Evolutionary conservation across 2,888 invertebrate species (phyloP).

Genomic region (Cataglyphis altisquamis): DNA sequence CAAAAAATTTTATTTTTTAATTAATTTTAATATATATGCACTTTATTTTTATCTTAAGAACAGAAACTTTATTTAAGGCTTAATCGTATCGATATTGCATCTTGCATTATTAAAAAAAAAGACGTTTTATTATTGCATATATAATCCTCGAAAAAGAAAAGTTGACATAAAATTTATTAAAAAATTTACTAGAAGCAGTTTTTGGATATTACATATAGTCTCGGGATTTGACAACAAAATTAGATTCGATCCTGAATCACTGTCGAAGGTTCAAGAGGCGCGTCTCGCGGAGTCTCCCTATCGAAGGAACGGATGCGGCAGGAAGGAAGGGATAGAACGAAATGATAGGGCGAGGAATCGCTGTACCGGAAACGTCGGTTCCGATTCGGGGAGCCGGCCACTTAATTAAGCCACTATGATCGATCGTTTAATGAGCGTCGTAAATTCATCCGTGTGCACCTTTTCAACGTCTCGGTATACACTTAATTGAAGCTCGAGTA

Average conservation of each 20-base stretch:
- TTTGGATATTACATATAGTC: constrained; percentile 1
- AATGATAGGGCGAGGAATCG: constrained; percentile 46
- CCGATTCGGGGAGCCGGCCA: constrained; percentile 54
- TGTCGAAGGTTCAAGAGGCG: constrained; percentile 33
- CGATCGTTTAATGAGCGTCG: constrained; percentile 59
- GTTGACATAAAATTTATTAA: background rate
- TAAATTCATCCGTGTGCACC: constrained; percentile 37
- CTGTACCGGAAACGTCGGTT: constrained; percentile 60
- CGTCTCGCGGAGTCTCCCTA: background rate
- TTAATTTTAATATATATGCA: background rate
- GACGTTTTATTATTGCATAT: background rate
- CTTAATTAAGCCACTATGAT: constrained; percentile 63
- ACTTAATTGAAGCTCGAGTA: constrained; percentile 49
- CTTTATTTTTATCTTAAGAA: background rate
- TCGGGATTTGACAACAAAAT: constrained; percentile 48
- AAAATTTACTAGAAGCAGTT: background rate
- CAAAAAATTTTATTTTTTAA: background rate
- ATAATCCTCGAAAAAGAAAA: background rate
- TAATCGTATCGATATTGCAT: background rate
- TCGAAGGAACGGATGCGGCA: constrained; percentile 36
- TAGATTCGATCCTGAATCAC: constrained; percentile 51
- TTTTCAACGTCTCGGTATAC: constrained; percentile 41
- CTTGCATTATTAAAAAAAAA: background rate
- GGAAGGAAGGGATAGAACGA: constrained; percentile 41
- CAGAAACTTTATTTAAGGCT: background rate